Evolutionary conservation across 2,113 vertebrate genomes (phyloP).

Genomic region (Pelodiscus sinensis): DNA sequence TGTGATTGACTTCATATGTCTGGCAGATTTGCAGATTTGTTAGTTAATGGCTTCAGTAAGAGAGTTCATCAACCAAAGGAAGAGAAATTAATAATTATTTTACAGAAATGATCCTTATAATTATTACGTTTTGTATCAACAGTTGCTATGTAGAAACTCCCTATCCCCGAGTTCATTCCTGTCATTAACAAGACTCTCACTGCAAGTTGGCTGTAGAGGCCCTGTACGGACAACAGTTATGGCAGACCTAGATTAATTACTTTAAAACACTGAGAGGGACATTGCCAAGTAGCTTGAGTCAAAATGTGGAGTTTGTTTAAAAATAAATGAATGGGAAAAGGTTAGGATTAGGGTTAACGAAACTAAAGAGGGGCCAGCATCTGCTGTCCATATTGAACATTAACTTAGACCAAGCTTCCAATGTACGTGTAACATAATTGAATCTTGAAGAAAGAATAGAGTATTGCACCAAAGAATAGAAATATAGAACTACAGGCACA

Average conservation of each 20-base stretch:
- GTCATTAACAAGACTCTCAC: background rate
- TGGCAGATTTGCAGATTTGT: background rate
- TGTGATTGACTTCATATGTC: background rate
- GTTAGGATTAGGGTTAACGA: background rate
- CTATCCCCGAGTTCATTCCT: background rate
- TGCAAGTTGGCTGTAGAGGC: background rate
- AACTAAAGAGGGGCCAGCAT: background rate
- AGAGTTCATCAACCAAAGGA: background rate
- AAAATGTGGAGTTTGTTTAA: background rate
- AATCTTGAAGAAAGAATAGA: background rate
- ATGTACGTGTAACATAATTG: background rate
- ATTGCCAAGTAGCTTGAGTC: accelerated
- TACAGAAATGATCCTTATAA: background rate
- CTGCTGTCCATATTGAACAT: background rate
- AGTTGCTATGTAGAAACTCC: background rate
- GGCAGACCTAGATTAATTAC: background rate
- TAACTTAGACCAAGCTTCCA: background rate
- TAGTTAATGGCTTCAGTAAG: background rate
- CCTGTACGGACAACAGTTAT: background rate
- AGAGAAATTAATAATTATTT: background rate
- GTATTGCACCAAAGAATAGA: background rate
- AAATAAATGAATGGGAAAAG: background rate
- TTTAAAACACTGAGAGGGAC: background rate
- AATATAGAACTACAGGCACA: background rate
- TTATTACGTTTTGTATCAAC: background rate